Conservation (phyloP, 2,113 vertebrate species). For the Phylloscopus whistleri region DNA sequence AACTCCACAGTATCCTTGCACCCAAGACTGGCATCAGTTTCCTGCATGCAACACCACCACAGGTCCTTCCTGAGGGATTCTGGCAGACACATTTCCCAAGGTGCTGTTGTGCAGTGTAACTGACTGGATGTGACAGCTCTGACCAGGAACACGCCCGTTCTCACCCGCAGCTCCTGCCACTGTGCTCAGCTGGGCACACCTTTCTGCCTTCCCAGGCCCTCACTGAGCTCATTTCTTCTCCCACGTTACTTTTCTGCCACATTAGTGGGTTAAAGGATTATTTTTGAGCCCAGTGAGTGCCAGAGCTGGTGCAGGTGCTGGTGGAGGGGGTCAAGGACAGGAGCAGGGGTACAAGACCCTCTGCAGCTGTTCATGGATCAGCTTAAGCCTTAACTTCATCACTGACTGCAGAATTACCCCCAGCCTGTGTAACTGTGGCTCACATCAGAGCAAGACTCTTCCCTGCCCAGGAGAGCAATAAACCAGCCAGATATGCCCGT, state of each 20-base stretch:
- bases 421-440: not conserved
- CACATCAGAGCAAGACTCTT: not conserved
- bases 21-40: not conserved
- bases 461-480: not conserved
- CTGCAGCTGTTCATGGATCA: not conserved
- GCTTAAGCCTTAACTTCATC: not conserved
- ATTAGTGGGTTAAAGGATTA: not conserved
- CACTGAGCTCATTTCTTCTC: not conserved
- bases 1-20: not conserved
- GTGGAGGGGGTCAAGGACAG: not conserved
- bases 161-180: not conserved
- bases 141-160: fast-evolving
- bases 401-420: not conserved
- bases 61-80: not conserved
- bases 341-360: not conserved
- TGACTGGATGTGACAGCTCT: not conserved
- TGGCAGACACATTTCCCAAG: not conserved
- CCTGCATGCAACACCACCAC: not conserved
- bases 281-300: not conserved
- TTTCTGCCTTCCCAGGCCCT: not conserved
- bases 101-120: not conserved
- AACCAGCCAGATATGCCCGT: not conserved
- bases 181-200: not conserved
- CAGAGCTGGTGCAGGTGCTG: not conserved
- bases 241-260: not conserved